phyloP scores from a whole-genome alignment of 2,888 invertebrate species.

The Melipona beecheii region DNA sequence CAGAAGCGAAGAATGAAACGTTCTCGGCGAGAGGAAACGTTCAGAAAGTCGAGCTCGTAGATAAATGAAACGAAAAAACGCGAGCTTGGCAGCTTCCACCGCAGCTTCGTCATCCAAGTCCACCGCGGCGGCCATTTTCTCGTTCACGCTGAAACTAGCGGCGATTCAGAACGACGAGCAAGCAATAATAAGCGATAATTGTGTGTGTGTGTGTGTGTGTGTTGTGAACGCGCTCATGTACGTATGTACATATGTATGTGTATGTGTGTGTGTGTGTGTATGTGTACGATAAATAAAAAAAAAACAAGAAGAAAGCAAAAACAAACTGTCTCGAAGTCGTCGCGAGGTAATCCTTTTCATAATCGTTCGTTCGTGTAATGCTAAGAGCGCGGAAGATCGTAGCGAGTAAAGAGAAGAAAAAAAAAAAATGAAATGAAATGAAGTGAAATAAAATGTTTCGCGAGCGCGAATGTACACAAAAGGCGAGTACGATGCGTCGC shows the following conservation, averaged over 20 bases:
- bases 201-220: background rate
- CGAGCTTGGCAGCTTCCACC: conserved; percentile 4
- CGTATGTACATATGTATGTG: no score
- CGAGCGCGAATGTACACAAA: background rate
- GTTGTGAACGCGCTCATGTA: no score
- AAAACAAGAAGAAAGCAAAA: background rate
- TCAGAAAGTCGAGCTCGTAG: background rate
- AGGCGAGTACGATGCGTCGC: background rate
- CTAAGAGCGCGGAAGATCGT: conserved; percentile 7
- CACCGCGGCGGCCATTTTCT: background rate
- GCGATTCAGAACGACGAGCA: conserved; percentile 42
- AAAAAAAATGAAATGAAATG: no score
- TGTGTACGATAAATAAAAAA: conserved; percentile 39
- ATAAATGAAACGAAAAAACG: background rate
- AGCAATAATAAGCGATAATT: conserved; percentile 61
- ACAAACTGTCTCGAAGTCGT: conserved; percentile 31
- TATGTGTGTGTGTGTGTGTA: no score
- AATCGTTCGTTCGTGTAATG: conserved; percentile 44
- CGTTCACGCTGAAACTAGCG: conserved; percentile 29
- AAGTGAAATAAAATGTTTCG: background rate
- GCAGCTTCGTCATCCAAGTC: conserved; percentile 9
- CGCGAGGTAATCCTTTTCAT: conserved; percentile 38
- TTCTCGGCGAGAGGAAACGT: no score
- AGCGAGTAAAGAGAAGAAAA: background rate
- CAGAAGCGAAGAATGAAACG: no score